phyloP scores from a whole-genome alignment of 2,888 invertebrate species.

The Cryptocephalus primarius region DNA sequence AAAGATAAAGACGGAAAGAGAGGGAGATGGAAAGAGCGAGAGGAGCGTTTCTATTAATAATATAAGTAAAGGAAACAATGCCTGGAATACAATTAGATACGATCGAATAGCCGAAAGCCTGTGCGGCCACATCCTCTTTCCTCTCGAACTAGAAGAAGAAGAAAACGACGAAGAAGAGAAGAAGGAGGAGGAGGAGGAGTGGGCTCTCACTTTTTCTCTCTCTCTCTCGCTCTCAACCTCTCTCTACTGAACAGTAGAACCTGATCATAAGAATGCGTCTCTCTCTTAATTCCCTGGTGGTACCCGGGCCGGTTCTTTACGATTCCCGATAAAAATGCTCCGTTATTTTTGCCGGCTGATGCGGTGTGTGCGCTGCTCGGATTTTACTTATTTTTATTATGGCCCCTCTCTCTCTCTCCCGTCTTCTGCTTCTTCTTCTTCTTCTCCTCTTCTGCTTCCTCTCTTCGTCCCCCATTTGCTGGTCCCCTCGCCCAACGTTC shows the following conservation, averaged over 20 bases:
- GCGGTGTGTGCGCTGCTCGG: slow-evolving; percentile 24
- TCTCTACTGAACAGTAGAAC: neutral
- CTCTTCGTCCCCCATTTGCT: slow-evolving; percentile 19
- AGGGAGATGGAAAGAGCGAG: no score
- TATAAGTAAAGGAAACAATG: no score
- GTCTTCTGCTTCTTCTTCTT: neutral
- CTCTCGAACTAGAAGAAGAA: no score
- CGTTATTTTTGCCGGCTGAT: slow-evolving; percentile 35
- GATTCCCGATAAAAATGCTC: slow-evolving; percentile 38
- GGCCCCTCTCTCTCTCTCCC: slow-evolving; percentile 18
- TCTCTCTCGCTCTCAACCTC: no score
- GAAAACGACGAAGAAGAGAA: no score
- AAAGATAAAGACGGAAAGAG: no score
- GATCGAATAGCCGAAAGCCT: no score
- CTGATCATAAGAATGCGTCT: neutral
- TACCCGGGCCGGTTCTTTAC: slow-evolving; percentile 31
- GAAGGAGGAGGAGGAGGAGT: no score
- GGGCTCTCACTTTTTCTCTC: no score
- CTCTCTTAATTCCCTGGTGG: neutral
- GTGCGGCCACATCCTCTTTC: no score
- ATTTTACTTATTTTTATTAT: slow-evolving; percentile 37
- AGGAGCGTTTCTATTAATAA: no score
- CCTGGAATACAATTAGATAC: no score
- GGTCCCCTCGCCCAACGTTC: neutral
- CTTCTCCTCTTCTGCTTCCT: slow-evolving; percentile 36